Conservation (phyloP, 1,140 invertebrate genomes). For the Drosophila grimshawi region DNA sequence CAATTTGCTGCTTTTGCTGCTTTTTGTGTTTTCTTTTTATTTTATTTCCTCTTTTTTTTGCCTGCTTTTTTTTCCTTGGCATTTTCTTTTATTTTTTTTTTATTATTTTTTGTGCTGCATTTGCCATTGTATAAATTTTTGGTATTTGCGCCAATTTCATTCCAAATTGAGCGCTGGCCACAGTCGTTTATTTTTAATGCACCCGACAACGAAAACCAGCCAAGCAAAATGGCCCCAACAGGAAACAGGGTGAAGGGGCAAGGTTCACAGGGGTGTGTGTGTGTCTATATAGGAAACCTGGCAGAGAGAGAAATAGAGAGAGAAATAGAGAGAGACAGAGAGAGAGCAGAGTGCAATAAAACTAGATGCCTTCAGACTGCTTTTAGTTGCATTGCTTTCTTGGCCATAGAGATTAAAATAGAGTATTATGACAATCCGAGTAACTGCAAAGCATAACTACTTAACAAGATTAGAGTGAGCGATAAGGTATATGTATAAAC, state of each 20-base stretch:
- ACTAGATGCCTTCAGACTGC: conserved; percentile 4
- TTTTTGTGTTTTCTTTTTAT: conserved; percentile 36
- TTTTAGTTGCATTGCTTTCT: conserved; percentile 35
- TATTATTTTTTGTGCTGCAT: conserved; percentile 53
- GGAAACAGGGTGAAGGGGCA: not conserved
- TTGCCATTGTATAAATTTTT: conserved; percentile 80
- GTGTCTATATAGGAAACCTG: not conserved
- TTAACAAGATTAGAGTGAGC: no score
- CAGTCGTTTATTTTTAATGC: conserved; percentile 83
- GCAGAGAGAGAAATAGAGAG: no score
- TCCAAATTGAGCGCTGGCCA: conserved; percentile 80
- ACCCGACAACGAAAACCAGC: conserved; percentile 54
- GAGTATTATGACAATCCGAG: conserved; percentile 30
- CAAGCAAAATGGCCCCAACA: conserved; percentile 63
- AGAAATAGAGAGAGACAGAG: no score
- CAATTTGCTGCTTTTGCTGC: conserved; percentile 64
- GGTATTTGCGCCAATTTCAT: conserved; percentile 82
- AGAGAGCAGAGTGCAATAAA: not conserved
- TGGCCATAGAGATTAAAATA: conserved; percentile 23
- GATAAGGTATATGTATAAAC: no score
- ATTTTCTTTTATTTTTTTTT: conserved; percentile 22
- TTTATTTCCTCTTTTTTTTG: conserved; percentile 20
- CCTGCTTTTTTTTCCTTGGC: not conserved
- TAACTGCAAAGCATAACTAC: not conserved
- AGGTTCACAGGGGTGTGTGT: not conserved